phyloP scores from a whole-genome alignment of 2,113 vertebrate genomes.

The Hydrolagus affinis region DNA sequence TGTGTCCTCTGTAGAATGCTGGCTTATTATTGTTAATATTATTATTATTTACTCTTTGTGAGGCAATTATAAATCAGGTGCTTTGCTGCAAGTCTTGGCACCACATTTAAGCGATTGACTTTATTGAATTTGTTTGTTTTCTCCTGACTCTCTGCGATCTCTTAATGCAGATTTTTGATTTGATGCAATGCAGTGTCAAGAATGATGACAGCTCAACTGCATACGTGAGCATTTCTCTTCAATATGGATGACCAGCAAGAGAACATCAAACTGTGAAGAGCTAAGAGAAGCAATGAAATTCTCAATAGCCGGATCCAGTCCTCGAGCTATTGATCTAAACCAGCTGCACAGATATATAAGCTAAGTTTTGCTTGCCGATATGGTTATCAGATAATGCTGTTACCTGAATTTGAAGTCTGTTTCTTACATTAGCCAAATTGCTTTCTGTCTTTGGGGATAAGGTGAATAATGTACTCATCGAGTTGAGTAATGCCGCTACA shows the following conservation, averaged over 20 bases:
- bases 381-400: background rate
- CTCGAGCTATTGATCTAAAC: background rate
- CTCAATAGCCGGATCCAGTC: background rate
- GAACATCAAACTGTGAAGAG: background rate
- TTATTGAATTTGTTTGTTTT: background rate
- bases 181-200: background rate
- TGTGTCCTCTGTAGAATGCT: background rate
- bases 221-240: background rate
- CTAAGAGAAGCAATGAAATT: background rate
- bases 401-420: background rate
- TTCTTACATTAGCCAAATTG: background rate
- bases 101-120: background rate
- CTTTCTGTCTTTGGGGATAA: background rate
- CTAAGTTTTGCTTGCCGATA: background rate
- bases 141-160: background rate
- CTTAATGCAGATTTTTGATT: background rate
- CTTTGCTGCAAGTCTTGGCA: background rate
- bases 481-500: background rate
- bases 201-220: background rate
- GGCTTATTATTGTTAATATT: too few species aligned
- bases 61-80: background rate
- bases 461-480: background rate
- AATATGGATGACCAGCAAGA: background rate
- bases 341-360: background rate
- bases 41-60: background rate